Evolutionary conservation across 2,888 invertebrate genomes (phyloP).

Genomic region (Microctonus brassicae): DNA sequence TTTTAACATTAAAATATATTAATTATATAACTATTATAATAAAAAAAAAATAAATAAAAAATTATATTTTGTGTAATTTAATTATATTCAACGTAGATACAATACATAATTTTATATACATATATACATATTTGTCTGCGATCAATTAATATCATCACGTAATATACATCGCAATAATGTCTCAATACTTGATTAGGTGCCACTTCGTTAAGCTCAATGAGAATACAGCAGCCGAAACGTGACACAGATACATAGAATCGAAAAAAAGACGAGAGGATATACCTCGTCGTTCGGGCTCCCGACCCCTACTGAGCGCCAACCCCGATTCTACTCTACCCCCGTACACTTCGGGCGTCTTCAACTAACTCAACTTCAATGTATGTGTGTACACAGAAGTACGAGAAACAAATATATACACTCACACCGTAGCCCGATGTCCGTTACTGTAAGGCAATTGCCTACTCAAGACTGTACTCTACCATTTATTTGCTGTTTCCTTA

Average conservation of each 20-base stretch:
- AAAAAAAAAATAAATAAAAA: too few species aligned
- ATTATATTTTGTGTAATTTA: too few species aligned
- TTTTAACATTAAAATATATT: background rate
- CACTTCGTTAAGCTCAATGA: conserved; percentile 23
- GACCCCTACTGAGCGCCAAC: conserved; percentile 58
- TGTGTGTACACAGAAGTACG: background rate
- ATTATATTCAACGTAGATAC: background rate
- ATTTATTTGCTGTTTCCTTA: background rate
- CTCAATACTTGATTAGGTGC: conserved; percentile 28
- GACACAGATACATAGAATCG: conserved; percentile 8
- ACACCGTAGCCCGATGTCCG: background rate
- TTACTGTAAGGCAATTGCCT: conserved; percentile 15
- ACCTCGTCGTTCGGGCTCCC: conserved; percentile 52
- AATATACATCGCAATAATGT: background rate
- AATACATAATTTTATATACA: background rate
- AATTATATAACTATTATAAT: background rate
- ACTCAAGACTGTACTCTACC: conserved; percentile 23
- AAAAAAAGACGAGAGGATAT: conserved; percentile 15
- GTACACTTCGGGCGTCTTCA: conserved; percentile 5
- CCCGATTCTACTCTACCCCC: conserved; percentile 39
- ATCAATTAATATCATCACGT: background rate
- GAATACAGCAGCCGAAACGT: conserved; percentile 21
- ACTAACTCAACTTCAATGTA: background rate
- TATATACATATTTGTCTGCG: background rate
- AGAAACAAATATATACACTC: background rate